Percentiles rank a stretch among this genome's conserved stretches.
phyloP scores from a whole-genome alignment of 2,113 vertebrate genomes.

The Seriola aureovittata region DNA sequence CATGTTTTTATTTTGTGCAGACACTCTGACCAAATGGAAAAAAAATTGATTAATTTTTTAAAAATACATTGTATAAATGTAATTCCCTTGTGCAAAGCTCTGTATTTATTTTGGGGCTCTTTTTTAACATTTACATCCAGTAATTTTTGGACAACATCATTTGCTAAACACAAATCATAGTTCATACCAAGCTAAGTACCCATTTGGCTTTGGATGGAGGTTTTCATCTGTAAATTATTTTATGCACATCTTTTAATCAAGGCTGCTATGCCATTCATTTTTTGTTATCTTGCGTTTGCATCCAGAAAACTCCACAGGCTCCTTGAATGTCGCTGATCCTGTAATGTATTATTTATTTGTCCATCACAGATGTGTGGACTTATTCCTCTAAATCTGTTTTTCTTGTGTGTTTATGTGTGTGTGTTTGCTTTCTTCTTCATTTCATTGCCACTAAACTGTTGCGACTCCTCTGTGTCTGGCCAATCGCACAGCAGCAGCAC shows the following conservation, averaged over 20 bases:
- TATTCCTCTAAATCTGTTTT: slow-evolving; percentile 37
- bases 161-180: not conserved
- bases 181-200: not conserved
- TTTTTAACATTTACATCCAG: not conserved
- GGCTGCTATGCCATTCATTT: not conserved
- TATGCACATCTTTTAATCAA: slow-evolving; percentile 8
- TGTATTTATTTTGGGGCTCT: not conserved
- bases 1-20: slow-evolving; percentile 47
- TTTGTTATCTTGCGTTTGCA: slow-evolving; percentile 4
- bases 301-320: slow-evolving; percentile 39
- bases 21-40: slow-evolving; percentile 67
- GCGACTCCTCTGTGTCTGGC: slow-evolving; percentile 20
- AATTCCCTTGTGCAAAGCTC: slow-evolving; percentile 22
- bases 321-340: slow-evolving; percentile 75
- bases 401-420: slow-evolving; percentile 22
- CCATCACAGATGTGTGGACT: slow-evolving; percentile 48
- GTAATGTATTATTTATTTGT: slow-evolving; percentile 76
- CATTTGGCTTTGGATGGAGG: not conserved
- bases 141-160: slow-evolving; percentile 10
- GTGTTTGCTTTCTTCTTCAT: slow-evolving; percentile 19
- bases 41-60: not conserved
- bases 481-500: slow-evolving; percentile 33
- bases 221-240: slow-evolving; percentile 6
- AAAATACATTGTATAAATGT: slow-evolving; percentile 17
- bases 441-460: not conserved